Base-by-base conservation (phyloP, 2,888 invertebrate species). In the Frankliniella intonsa region DNA sequence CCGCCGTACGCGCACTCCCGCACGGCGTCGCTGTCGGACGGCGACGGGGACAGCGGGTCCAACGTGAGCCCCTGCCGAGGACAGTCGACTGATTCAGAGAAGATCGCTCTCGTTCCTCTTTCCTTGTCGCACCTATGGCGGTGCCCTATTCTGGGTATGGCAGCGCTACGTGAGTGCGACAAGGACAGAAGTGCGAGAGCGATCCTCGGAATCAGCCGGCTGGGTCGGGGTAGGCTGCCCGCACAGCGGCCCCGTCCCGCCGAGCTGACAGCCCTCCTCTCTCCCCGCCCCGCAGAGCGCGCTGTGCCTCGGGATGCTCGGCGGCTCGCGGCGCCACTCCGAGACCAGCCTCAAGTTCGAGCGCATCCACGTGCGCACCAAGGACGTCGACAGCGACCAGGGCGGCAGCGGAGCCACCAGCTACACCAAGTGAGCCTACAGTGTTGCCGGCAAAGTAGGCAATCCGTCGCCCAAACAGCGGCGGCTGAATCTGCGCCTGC, bases 291-390 rank as follows among this genome's bases (percentile, higher is more conserved):
- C 14, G 62, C 62, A 76, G 69, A 76, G 69, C 69, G 25, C 69
- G 69, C 69, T 76, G 69, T 76, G 69, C 69, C 69, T 76, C 22
- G 25, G 22, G 22, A 25, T 12, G 22, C 22, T 11, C 22, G 69
- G 69, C 2, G 25, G 69, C 69, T 76, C 69, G 69, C 25, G 69
- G 12, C 69, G 69, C 69, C 69, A 25, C 69, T 76, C 69, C 0
- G 69, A 76, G 69, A 76, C 69, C 69, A 76, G 69, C 69, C 69
- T 76, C 69, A 76, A 76, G 69, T 76, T 76, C 69, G 69, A 76
- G 25, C 69, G 69, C 25, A 76, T 76, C 69, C 69, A 76, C 69
- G 69, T 76, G 11, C 69, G 69, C 69, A 76, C 25, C 69, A 76
- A 76, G 69, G 25, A 76, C 25, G 69, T 25, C 22, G 69, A 76